These are phyloP conservation scores for Drosophila tani DNA, from an alignment of 1,140 invertebrate genomes.

Conservation along the genomic window DNA sequence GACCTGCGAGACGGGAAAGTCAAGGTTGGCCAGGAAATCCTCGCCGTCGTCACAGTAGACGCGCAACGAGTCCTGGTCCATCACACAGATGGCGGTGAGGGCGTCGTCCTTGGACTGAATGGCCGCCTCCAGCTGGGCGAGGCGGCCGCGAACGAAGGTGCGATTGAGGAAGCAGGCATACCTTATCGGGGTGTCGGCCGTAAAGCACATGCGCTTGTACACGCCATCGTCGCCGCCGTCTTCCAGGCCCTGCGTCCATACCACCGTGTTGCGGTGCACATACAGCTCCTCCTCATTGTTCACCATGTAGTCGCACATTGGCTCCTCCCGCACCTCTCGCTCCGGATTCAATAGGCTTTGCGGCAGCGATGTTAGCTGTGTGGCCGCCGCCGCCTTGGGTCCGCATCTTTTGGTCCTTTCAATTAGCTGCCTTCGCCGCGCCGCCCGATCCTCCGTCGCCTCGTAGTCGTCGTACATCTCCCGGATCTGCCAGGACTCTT, in stretches of 20 bases:
- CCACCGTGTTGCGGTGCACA: constrained; percentile 92
- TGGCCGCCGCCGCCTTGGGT: constrained; percentile 61
- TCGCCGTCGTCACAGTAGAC: constrained; percentile 92
- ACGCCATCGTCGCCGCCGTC: constrained; percentile 74
- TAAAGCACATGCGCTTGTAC: constrained; percentile 89
- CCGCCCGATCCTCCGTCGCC: constrained; percentile 52
- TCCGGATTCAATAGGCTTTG: constrained; percentile 43
- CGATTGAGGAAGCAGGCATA: constrained; percentile 90
- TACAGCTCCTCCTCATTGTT: constrained; percentile 94
- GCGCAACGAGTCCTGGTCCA: constrained; percentile 90
- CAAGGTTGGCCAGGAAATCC: constrained; percentile 92
- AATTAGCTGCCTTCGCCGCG: constrained; percentile 62
- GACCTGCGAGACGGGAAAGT: constrained; percentile 92
- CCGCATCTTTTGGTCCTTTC: constrained; percentile 68
- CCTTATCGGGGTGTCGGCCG: constrained; percentile 91
- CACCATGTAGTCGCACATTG: constrained; percentile 78
- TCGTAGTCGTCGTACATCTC: constrained; percentile 85
- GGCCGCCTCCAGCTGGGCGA: constrained; percentile 59
- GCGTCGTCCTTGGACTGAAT: constrained; percentile 56
- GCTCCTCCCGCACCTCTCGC: constrained; percentile 44
- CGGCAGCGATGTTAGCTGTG: constrained; percentile 64
- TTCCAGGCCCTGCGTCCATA: constrained; percentile 88
- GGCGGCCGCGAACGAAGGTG: constrained; percentile 89
- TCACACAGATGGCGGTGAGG: constrained; percentile 76
- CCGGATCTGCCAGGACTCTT: constrained; percentile 90